A percentile compares a stretch with the other conserved stretches of the same genome.
Conservation (phyloP, 2,888 invertebrate species). For the Leptura quadrifasciata region DNA sequence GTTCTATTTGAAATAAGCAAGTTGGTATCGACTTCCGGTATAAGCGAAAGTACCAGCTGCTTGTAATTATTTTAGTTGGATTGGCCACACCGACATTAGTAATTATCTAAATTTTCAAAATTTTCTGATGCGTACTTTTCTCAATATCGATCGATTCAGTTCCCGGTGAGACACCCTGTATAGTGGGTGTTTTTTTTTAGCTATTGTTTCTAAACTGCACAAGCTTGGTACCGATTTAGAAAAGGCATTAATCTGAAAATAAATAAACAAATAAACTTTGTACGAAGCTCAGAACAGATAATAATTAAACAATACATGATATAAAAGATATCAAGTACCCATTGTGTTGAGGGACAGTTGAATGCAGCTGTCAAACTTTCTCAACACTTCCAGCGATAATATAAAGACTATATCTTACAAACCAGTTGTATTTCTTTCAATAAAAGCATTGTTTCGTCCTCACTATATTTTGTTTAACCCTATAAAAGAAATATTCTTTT, state of each 20-base stretch:
- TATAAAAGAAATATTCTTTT: slow-evolving; percentile 20
- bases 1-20: too few species aligned
- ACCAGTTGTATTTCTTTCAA: slow-evolving; percentile 5
- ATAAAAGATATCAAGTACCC: slow-evolving; percentile 33
- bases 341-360: slow-evolving; percentile 34
- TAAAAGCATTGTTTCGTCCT: slow-evolving; percentile 13
- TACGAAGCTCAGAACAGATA: not conserved
- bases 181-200: too few species aligned
- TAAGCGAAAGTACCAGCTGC: too few species aligned
- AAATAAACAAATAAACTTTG: slow-evolving; percentile 17
- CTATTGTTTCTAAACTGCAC: too few species aligned
- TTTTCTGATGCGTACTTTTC: too few species aligned
- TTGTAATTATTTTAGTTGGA: too few species aligned
- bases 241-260: slow-evolving; percentile 16
- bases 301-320: slow-evolving; percentile 33
- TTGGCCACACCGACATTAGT: too few species aligned
- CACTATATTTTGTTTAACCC: slow-evolving; percentile 29
- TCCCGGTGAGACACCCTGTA: too few species aligned
- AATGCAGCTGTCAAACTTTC: slow-evolving; percentile 40
- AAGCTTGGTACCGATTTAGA: not conserved
- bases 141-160: too few species aligned
- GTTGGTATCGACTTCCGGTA: too few species aligned
- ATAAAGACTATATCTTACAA: not conserved
- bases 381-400: slow-evolving; percentile 15
- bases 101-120: too few species aligned